Conservation (phyloP, 2,797 vertebrate genomes). For the Geotrypetes seraphini region DNA sequence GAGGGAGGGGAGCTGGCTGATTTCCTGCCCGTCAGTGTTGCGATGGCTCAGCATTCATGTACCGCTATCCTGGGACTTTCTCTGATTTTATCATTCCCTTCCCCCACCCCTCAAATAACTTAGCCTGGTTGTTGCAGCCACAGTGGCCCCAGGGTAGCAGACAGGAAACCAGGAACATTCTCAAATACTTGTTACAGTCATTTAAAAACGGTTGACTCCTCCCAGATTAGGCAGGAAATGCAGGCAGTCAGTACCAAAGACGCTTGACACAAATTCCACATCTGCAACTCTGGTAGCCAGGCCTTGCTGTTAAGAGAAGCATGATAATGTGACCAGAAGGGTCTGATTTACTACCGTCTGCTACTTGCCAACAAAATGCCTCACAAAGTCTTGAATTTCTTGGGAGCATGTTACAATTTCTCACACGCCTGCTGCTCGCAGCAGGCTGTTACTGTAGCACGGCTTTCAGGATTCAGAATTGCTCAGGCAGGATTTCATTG, state of each 20-base stretch:
- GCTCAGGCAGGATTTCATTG: constrained; percentile 3
- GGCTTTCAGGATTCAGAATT: background rate
- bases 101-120: no score
- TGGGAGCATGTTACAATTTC: background rate
- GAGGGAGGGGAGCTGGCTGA: no score
- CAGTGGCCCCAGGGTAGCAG: background rate
- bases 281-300: constrained; percentile 13
- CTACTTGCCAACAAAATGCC: constrained; percentile 4
- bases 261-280: background rate
- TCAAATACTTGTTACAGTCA: background rate
- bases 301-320: background rate
- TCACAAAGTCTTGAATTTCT: constrained; percentile 3
- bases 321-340: background rate
- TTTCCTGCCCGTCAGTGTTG: no score
- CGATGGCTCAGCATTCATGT: no score
- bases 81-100: no score
- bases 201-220: no score
- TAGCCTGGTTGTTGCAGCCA: background rate
- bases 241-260: background rate
- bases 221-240: background rate
- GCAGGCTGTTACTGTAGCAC: background rate
- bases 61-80: no score
- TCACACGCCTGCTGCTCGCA: background rate
- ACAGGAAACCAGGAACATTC: constrained; percentile 5
- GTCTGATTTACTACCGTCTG: background rate